Base-by-base conservation (phyloP, 1,140 invertebrate species). In the Trialeurodes vaporariorum region DNA sequence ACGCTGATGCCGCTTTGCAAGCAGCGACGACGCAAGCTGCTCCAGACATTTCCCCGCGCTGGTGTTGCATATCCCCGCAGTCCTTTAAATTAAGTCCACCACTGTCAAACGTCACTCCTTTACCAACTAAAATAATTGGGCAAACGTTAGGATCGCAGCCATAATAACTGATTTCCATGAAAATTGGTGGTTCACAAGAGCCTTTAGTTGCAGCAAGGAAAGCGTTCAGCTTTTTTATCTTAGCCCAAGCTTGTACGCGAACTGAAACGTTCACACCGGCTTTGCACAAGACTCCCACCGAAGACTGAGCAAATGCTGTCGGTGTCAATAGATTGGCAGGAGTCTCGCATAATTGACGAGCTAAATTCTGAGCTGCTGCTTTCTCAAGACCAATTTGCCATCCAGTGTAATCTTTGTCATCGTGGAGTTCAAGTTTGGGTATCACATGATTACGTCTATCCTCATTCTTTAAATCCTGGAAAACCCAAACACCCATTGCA, bases 1-100 rank as follows among this genome's bases (percentile, higher is more conserved):
- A 75, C 40, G 76, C 75, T 24, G 83, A 80, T 12, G 82, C 78
- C 5, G 84, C 80, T 25, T 78, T 74, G 25, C 85, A 76, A 23
- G 83, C 76, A 1, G 80, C 83, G 21, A 82, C 76, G 22, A 84
- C 80, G 74, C 79, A 81, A 2, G 86, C 86, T n/a, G 84, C 86
- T 17, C 86, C 86, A 25, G 84, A 85, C 85, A 88, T 87, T 72
- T 88, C 86, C 22, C 79, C 85, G 66, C 85, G 73, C 85, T 86
- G 87, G 49, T 78, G 75, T 69, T 83, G 81, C 81, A 87, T 86
- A 49, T 81, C 77, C 26, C 80, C 77, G 27, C 77, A 75, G 1
- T 80, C 80, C 73, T 87, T 88, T 9, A 87, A 67, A 60, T 84
- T 85, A 26, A 88, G 81, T 40, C 86, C 86, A 63, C 86, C 86